Evolutionary conservation across 2,113 vertebrate genomes (phyloP).

Genomic region (Theropithecus gelada): DNA sequence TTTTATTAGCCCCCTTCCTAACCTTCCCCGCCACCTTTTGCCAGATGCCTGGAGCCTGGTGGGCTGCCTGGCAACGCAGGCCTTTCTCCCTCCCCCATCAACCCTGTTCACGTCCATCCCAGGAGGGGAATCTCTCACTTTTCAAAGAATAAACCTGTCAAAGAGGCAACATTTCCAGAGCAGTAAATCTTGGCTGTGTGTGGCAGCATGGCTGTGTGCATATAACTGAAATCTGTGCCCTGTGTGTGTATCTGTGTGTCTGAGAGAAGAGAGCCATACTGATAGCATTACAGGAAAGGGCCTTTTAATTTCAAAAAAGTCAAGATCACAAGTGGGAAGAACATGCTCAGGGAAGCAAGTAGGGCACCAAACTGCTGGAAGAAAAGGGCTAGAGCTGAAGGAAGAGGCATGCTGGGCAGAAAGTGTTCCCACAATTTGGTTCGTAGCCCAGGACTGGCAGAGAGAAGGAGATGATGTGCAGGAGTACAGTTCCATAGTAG

Average conservation of each 20-base stretch:
- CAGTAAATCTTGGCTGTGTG: background rate
- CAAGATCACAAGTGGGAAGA: background rate
- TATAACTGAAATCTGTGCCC: background rate
- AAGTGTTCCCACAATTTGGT: background rate
- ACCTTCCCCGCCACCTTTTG: fast-evolving
- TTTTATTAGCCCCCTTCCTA: background rate
- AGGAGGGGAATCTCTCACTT: background rate
- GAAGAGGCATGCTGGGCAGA: background rate
- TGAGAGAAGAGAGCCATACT: background rate
- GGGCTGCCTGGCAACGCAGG: background rate
- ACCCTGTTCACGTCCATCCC: background rate
- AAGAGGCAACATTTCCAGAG: background rate
- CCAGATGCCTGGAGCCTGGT: constrained; percentile 23
- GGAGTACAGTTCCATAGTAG: background rate
- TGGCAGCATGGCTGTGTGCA: background rate
- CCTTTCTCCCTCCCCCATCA: background rate
- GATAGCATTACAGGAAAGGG: background rate
- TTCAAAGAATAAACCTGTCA: constrained; percentile 53
- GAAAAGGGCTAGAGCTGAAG: background rate
- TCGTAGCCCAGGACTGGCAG: background rate
- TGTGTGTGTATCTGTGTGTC: background rate
- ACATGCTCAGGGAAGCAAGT: background rate
- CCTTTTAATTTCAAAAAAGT: background rate
- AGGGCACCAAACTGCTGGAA: background rate
- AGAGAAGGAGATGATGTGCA: background rate